phyloP scores from a whole-genome alignment of 2,797 vertebrate genomes.

The Chelon auratus region DNA sequence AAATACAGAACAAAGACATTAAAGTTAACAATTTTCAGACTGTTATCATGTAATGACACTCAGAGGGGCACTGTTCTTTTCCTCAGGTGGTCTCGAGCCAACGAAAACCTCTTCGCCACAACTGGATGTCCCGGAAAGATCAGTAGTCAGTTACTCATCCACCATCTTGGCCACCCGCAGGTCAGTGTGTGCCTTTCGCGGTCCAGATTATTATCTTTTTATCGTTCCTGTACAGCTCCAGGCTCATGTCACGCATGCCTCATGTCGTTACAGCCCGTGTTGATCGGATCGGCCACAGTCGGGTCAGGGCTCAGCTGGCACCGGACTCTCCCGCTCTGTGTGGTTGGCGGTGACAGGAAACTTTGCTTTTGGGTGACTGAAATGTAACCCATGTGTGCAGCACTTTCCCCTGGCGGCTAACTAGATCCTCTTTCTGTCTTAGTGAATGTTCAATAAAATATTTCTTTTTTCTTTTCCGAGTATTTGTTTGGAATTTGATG shows the following conservation, averaged over 20 bases:
- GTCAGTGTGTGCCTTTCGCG: slow-evolving; percentile 75
- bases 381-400: slow-evolving; percentile 83
- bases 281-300: slow-evolving; percentile 88
- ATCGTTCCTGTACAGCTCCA: background rate
- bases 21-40: background rate
- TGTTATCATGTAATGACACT: slow-evolving; percentile 3
- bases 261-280: slow-evolving; percentile 87
- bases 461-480: slow-evolving; percentile 56
- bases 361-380: slow-evolving; percentile 97
- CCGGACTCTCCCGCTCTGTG: slow-evolving; percentile 92
- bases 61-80: slow-evolving; percentile 3
- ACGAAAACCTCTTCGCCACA: slow-evolving; percentile 95
- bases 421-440: slow-evolving; percentile 53
- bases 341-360: slow-evolving; percentile 92
- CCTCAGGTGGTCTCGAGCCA: slow-evolving; percentile 92
- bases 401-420: slow-evolving; percentile 8
- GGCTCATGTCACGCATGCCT: slow-evolving; percentile 8
- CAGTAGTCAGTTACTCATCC: slow-evolving; percentile 91
- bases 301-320: slow-evolving; percentile 97
- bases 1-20: background rate
- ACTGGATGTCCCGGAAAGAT: slow-evolving; percentile 96
- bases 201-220: background rate
- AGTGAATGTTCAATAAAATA: slow-evolving; percentile 74
- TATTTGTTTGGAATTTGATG: slow-evolving; percentile 45
- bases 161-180: slow-evolving; percentile 96